phyloP scores from a whole-genome alignment of 2,797 vertebrate genomes.

The Oreochromis mossambicus region DNA sequence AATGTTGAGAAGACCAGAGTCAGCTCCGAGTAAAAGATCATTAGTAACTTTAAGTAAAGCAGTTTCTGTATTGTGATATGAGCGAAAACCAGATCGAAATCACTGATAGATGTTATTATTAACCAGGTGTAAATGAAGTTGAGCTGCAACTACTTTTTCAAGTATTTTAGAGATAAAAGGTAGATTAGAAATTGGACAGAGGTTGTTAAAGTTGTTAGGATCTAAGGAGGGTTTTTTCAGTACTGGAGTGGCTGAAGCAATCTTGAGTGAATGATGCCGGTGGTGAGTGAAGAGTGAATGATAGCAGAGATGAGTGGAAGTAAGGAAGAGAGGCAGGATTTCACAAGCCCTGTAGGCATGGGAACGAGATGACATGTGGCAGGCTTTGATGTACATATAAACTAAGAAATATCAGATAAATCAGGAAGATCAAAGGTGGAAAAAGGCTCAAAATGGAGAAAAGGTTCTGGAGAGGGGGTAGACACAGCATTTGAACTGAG shows the following conservation, averaged over 20 bases:
- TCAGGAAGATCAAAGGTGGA: not conserved
- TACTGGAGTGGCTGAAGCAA: not conserved
- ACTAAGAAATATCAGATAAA: not conserved
- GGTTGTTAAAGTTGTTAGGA: not conserved
- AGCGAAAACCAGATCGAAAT: not conserved
- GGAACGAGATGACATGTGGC: not conserved
- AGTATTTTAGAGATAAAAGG: fast-evolving
- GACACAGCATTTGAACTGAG: too few relatives aligned
- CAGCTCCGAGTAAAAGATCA: not conserved
- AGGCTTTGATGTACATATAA: not conserved
- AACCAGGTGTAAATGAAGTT: not conserved
- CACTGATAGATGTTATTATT: not conserved
- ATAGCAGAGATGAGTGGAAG: not conserved
- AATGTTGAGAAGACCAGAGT: too few relatives aligned
- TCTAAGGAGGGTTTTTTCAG: not conserved
- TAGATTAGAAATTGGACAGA: not conserved
- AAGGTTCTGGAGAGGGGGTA: too few relatives aligned
- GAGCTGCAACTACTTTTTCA: not conserved
- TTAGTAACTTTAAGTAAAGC: not conserved
- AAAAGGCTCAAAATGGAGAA: not conserved
- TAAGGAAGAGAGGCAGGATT: not conserved
- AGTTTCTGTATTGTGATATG: not conserved
- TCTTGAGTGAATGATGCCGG: not conserved
- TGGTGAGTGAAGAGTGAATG: not conserved
- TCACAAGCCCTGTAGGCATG: not conserved